These are phyloP conservation scores for Gastrophysa polygoni DNA, from an alignment of 2,888 invertebrate genomes.

Conservation along the genomic window DNA sequence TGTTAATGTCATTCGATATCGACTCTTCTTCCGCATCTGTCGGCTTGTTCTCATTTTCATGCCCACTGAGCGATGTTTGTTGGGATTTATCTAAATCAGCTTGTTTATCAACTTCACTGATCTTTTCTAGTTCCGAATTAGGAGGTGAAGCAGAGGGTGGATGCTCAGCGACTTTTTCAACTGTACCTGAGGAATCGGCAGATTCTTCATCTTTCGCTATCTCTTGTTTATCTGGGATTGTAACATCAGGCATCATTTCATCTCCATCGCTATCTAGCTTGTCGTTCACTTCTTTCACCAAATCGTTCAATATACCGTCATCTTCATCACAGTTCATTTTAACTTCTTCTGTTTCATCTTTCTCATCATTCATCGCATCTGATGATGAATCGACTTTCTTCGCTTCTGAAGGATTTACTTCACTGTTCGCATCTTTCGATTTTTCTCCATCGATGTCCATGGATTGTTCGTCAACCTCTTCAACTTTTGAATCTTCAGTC, in stretches of 20 bases:
- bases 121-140: too few species aligned
- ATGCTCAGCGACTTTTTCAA: constrained; percentile 11
- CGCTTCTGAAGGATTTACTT: too few species aligned
- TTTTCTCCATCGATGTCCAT: constrained; percentile 7
- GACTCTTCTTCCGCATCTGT: too few species aligned
- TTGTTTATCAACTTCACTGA: not conserved
- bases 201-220: constrained; percentile 1
- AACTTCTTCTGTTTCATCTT: not conserved
- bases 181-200: too few species aligned
- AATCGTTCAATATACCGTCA: constrained; percentile 4
- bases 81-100: not conserved
- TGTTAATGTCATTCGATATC: too few species aligned
- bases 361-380: not conserved
- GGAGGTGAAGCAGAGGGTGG: too few species aligned
- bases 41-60: too few species aligned
- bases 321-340: constrained; percentile 5
- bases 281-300: constrained; percentile 19
- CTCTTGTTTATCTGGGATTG: not conserved
- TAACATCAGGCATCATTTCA: constrained; percentile 3
- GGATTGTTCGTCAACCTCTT: constrained; percentile 17
- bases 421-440: not conserved
- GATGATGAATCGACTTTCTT: too few species aligned
- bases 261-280: constrained; percentile 12
- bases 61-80: not conserved
- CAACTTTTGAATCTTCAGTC: not conserved